Conservation (phyloP, 37 sponge, comb jelly and placozoan genomes). For the Halichondria panicea region DNA sequence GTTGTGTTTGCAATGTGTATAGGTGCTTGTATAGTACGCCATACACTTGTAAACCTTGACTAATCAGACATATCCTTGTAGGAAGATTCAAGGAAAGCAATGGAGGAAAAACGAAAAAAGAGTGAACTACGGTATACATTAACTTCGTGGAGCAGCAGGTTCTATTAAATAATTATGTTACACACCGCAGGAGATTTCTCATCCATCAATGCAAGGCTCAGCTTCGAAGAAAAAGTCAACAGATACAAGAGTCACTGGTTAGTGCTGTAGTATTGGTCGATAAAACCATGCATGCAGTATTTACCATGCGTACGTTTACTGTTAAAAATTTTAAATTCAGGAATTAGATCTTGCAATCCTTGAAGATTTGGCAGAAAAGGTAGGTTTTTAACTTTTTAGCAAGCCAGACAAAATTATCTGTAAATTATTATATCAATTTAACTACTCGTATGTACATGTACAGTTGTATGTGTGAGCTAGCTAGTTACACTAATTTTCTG, state of each 20-base stretch:
- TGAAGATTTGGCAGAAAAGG: constrained; percentile 56
- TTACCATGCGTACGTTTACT: background rate
- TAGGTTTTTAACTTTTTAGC: background rate
- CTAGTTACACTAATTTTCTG: too few relatives aligned
- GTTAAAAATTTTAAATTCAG: constrained; percentile 18
- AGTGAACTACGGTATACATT: constrained; percentile 70
- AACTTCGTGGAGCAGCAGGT: too few relatives aligned
- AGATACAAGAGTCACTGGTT: constrained; percentile 92
- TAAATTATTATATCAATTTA: background rate
- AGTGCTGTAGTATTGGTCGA: background rate
- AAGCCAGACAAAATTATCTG: background rate
- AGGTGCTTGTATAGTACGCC: too few relatives aligned
- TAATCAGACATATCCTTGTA: constrained; percentile 16
- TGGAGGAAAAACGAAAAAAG: constrained; percentile 54
- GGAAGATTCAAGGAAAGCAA: constrained; percentile 71
- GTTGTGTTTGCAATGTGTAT: too few relatives aligned
- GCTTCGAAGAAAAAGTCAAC: constrained; percentile 72
- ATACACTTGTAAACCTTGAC: too few relatives aligned
- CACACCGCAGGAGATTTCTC: constrained; percentile 60
- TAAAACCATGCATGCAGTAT: background rate
- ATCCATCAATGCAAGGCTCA: constrained; percentile 79
- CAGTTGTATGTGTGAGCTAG: background rate
- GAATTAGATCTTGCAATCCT: constrained; percentile 87
- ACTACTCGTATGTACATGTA: background rate
- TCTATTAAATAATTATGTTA: background rate